Percentiles rank a stretch among this genome's conserved stretches.
Conservation (phyloP, 2,888 invertebrate genomes). For the Lasius platythorax region DNA sequence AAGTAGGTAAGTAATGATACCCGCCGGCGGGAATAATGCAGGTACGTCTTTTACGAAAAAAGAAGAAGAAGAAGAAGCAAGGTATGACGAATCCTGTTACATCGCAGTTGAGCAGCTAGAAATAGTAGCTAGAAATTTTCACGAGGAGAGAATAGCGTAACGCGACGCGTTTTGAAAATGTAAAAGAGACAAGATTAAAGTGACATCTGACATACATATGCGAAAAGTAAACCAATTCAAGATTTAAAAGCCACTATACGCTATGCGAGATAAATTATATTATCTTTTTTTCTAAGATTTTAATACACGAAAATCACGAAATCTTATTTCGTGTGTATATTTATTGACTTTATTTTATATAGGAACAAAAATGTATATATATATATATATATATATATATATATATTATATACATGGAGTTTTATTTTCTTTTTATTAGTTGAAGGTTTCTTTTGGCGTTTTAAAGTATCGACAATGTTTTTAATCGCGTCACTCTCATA, state of each 20-base stretch:
- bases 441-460: conserved; percentile 26
- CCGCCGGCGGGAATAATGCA: conserved; percentile 69
- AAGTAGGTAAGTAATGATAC: conserved; percentile 76
- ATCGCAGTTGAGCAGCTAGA: background rate
- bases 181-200: background rate
- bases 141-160: background rate
- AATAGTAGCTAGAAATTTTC: conserved; percentile 16
- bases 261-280: background rate
- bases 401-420: too few species aligned
- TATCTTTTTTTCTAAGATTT: background rate
- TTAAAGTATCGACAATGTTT: conserved; percentile 40
- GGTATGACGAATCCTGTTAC: conserved; percentile 47
- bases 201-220: conserved; percentile 6
- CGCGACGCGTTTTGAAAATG: background rate
- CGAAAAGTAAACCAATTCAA: background rate
- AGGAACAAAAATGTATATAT: background rate
- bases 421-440: background rate
- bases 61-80: background rate
- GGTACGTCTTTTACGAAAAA: conserved; percentile 57
- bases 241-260: background rate
- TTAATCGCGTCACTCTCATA: background rate
- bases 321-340: background rate
- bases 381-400: too few species aligned
- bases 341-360: background rate
- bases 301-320: background rate